These are phyloP conservation scores for Lepidothrix coronata DNA, from an alignment of 2,113 vertebrate genomes.

Conservation along the genomic window DNA sequence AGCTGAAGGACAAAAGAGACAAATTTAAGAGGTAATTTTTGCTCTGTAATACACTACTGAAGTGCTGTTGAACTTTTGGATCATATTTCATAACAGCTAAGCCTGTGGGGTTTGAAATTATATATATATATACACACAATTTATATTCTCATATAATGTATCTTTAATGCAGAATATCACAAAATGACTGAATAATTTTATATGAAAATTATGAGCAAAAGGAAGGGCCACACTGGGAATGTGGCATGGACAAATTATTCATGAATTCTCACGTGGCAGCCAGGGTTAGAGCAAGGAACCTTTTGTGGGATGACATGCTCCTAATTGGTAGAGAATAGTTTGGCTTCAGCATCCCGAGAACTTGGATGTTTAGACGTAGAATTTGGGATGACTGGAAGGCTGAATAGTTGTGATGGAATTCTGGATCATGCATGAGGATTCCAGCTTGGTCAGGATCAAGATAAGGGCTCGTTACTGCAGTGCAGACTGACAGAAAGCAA, in stretches of 20 bases:
- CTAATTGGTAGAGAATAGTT: not conserved
- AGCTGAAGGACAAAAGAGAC: conserved; percentile 95
- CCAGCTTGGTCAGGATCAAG: not conserved
- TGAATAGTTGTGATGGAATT: not conserved
- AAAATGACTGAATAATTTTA: not conserved
- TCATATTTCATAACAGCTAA: not conserved
- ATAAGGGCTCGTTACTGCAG: not conserved
- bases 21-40: conserved; percentile 92
- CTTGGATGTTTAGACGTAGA: not conserved
- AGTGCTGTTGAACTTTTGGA: not conserved
- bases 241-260: not conserved
- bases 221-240: not conserved
- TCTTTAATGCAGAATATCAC: not conserved
- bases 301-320: not conserved
- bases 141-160: not conserved
- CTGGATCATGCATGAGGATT: not conserved
- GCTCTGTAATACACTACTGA: not conserved
- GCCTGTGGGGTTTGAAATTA: not conserved
- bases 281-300: not conserved
- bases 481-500: not conserved
- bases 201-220: not conserved
- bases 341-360: not conserved
- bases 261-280: not conserved
- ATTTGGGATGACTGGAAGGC: not conserved
- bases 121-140: too few relatives aligned